Percentiles rank a stretch among this genome's conserved stretches.
These are phyloP conservation scores for Eulithis prunata DNA, from an alignment of 2,888 invertebrate species.

Conservation along the genomic window DNA sequence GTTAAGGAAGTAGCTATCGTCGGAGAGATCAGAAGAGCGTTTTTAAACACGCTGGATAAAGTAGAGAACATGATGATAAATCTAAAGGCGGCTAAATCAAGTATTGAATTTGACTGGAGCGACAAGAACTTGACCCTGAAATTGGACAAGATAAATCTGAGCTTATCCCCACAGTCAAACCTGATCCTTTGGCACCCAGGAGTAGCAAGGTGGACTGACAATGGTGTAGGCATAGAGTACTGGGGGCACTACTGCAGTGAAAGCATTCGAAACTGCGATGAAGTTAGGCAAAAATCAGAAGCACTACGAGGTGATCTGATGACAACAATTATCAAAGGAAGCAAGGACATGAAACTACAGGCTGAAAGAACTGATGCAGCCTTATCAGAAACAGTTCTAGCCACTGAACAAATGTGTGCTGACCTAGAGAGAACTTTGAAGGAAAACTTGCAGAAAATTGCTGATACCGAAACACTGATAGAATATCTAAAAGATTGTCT, in stretches of 20 bases:
- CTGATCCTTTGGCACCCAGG: slow-evolving; percentile 91
- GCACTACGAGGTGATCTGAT: slow-evolving; percentile 88
- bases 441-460: slow-evolving; percentile 89
- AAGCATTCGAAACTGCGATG: slow-evolving; percentile 89
- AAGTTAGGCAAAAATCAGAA: slow-evolving; percentile 89
- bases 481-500: slow-evolving; percentile 87
- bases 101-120: slow-evolving; percentile 94
- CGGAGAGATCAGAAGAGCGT: slow-evolving; percentile 87
- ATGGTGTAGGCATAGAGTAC: slow-evolving; percentile 84
- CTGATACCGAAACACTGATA: slow-evolving; percentile 90
- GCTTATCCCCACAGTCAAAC: slow-evolving; percentile 87
- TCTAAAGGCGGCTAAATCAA: slow-evolving; percentile 88
- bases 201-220: slow-evolving; percentile 90
- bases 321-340: slow-evolving; percentile 89
- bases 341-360: slow-evolving; percentile 92
- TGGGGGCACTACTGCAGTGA: slow-evolving; percentile 94
- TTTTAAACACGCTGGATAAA: slow-evolving; percentile 86
- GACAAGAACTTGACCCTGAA: slow-evolving; percentile 92
- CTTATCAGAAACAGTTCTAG: slow-evolving; percentile 87
- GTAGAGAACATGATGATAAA: slow-evolving; percentile 88
- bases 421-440: slow-evolving; percentile 88
- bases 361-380: slow-evolving; percentile 92
- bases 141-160: slow-evolving; percentile 87
- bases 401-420: slow-evolving; percentile 88
- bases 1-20: slow-evolving; percentile 90